These are phyloP conservation scores for Rhagologus leucostigma DNA, from an alignment of 2,113 vertebrate genomes.

Conservation along the genomic window DNA sequence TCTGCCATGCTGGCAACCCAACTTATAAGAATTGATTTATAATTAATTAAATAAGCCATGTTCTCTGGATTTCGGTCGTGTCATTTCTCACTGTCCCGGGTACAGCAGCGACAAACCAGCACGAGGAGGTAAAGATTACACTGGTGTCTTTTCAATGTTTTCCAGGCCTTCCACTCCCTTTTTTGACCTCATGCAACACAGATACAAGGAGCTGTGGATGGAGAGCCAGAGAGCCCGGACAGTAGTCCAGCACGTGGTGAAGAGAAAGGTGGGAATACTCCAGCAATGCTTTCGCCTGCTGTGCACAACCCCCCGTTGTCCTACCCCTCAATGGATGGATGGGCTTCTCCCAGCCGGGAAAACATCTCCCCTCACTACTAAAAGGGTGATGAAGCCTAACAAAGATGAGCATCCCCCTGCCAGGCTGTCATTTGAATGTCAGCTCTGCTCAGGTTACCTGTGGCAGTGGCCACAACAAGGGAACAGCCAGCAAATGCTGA, in stretches of 20 bases:
- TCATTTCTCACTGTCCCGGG: no score
- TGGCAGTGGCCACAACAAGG: not conserved
- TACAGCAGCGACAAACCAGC: no score
- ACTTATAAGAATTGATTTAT: no score
- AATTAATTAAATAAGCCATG: no score
- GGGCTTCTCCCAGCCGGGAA: not conserved
- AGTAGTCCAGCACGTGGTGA: not conserved
- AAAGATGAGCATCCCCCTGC: not conserved
- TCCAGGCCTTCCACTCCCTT: constrained; percentile 80
- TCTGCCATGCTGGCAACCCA: no score
- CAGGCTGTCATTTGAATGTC: not conserved
- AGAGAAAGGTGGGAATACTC: constrained; percentile 67
- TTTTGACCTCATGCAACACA: constrained; percentile 80
- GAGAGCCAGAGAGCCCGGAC: constrained; percentile 74
- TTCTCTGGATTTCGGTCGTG: no score
- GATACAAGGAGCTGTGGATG: constrained; percentile 80
- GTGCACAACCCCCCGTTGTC: not conserved
- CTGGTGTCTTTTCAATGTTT: not conserved
- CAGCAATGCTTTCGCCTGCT: not conserved
- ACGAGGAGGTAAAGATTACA: not conserved
- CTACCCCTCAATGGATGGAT: accelerated
- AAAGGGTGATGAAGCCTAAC: not conserved
- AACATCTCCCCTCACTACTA: not conserved
- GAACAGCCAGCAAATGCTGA: not conserved
- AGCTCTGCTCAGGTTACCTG: not conserved